Percentiles rank a stretch among this genome's conserved stretches.
Evolutionary conservation across 2,113 vertebrate genomes (phyloP).

Genomic region (Percina caprodes): DNA sequence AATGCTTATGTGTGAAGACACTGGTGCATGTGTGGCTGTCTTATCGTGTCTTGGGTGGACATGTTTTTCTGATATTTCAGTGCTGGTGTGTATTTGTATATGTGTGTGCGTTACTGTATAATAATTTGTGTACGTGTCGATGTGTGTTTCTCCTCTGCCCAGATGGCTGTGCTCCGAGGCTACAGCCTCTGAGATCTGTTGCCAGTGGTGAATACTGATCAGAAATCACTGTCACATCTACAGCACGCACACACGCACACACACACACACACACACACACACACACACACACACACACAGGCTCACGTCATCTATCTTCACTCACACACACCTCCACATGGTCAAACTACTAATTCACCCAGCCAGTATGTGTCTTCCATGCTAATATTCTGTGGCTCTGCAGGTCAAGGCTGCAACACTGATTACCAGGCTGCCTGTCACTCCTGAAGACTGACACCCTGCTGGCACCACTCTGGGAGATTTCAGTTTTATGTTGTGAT

Average conservation of each 20-base stretch:
- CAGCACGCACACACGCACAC: constrained; percentile 22
- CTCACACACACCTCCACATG: constrained; percentile 66
- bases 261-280: constrained; percentile 32
- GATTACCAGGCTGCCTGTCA: constrained; percentile 61
- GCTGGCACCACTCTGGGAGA: neutral
- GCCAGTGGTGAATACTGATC: constrained; percentile 83
- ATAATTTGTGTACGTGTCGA: constrained; percentile 61
- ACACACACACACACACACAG: constrained; percentile 21
- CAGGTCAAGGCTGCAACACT: constrained; percentile 52
- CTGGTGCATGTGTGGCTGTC: constrained; percentile 24
- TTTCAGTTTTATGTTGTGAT: constrained; percentile 8
- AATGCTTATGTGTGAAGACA: constrained; percentile 14
- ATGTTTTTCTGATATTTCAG: constrained; percentile 40
- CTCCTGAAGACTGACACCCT: constrained; percentile 53
- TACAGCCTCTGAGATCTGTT: constrained; percentile 73
- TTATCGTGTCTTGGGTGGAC: constrained; percentile 34
- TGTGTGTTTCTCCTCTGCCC: constrained; percentile 67
- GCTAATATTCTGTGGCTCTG: constrained; percentile 47
- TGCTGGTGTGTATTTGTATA: constrained; percentile 7
- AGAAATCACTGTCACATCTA: constrained; percentile 78
- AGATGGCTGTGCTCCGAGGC: constrained; percentile 76
- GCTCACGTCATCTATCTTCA: constrained; percentile 64
- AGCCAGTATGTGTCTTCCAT: constrained; percentile 56
- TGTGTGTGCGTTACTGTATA: constrained; percentile 53
- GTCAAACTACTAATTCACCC: constrained; percentile 72